These are phyloP conservation scores for Astyanax mexicanus DNA, from an alignment of 2,797 vertebrate species.

Conservation along the genomic window DNA sequence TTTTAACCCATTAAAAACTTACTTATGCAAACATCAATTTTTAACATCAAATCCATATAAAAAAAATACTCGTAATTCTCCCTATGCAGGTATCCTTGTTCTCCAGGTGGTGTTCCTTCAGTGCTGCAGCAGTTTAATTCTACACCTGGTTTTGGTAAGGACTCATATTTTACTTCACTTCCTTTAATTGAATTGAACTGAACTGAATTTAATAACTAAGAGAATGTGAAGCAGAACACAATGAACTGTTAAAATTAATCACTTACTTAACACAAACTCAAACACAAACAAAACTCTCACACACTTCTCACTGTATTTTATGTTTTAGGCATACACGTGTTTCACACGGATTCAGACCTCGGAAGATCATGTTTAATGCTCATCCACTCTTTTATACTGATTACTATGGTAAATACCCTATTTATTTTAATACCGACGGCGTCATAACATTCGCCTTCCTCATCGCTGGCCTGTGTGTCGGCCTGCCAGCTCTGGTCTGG, in stretches of 20 bases:
- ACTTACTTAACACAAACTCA: too few species aligned
- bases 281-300: background rate
- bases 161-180: background rate
- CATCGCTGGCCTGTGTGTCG: background rate
- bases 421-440: background rate
- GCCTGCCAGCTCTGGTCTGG: slow-evolving; percentile 20
- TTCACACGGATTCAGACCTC: background rate
- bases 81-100: background rate
- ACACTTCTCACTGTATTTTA: background rate
- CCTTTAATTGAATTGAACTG: too few species aligned
- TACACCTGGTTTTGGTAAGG: background rate
- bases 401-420: background rate
- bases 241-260: too few species aligned
- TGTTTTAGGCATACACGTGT: background rate
- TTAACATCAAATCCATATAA: too few species aligned
- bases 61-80: too few species aligned
- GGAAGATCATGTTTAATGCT: background rate
- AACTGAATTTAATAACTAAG: too few species aligned
- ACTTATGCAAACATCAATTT: too few species aligned
- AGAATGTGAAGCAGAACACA: too few species aligned
- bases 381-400: background rate
- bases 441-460: slow-evolving; percentile 4
- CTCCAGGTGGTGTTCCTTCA: background rate
- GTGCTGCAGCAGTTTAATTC: background rate
- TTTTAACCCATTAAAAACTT: too few species aligned